Evolutionary conservation across 2,113 vertebrate genomes (phyloP).

Genomic region (Scortum barcoo): DNA sequence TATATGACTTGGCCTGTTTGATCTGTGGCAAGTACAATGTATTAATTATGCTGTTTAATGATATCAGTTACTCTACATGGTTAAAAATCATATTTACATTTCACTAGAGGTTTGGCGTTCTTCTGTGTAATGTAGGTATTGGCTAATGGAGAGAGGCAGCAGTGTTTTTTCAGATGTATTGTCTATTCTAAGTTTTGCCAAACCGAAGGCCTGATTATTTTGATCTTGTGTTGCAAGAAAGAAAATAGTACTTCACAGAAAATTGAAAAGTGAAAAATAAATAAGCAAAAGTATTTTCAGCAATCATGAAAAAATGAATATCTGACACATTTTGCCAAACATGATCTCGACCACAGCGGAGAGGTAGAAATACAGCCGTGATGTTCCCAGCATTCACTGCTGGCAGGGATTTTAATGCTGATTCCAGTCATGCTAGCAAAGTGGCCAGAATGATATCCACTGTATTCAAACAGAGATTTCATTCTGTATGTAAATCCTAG

Average conservation of each 20-base stretch:
- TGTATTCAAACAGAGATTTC: slow-evolving; percentile 60
- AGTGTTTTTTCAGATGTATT: slow-evolving; percentile 57
- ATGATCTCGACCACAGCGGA: slow-evolving; percentile 22
- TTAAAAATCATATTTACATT: slow-evolving; percentile 52
- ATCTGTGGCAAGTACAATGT: slow-evolving; percentile 8
- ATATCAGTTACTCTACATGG: slow-evolving; percentile 46
- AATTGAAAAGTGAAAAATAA: slow-evolving; percentile 37
- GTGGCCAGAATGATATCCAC: slow-evolving; percentile 41
- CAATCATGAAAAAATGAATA: slow-evolving; percentile 30
- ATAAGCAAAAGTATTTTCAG: slow-evolving; percentile 37
- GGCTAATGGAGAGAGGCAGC: slow-evolving; percentile 53
- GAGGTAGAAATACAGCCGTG: slow-evolving; percentile 29
- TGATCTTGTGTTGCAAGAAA: slow-evolving; percentile 19
- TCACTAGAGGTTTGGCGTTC: slow-evolving; percentile 60
- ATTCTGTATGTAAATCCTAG: slow-evolving; percentile 60
- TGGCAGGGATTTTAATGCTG: slow-evolving; percentile 55
- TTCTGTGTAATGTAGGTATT: slow-evolving; percentile 49
- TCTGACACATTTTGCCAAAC: slow-evolving; percentile 42
- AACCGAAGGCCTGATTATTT: slow-evolving; percentile 50
- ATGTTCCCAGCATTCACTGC: slow-evolving; percentile 34
- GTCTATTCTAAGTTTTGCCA: slow-evolving; percentile 46
- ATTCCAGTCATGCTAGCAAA: slow-evolving; percentile 51
- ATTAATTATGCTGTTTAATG: slow-evolving; percentile 41
- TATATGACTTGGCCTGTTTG: slow-evolving; percentile 30
- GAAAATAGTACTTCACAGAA: slow-evolving; percentile 46